Evolutionary conservation across 1,140 invertebrate species (phyloP), one percentile per base, ranked within the genome.

Genomic region (Ceratina japonica): DNA sequence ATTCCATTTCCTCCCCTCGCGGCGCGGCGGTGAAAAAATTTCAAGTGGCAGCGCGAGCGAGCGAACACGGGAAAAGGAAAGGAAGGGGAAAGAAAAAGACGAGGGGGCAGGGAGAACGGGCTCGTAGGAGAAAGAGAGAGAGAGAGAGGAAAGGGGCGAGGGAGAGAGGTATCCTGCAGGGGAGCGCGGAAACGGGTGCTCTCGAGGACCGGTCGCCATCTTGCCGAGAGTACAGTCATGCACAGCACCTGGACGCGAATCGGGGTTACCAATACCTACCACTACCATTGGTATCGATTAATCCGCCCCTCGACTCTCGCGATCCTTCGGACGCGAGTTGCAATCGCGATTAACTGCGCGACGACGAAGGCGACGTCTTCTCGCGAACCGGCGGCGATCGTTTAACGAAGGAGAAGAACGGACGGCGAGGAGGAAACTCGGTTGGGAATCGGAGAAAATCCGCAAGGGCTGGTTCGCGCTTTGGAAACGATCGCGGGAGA

Each of bases 161-260:
- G n/a, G 58, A 75, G 15, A 37, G n/a, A 64, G 52, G 75, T 78
- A 83, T 80, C 81, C 75, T 86, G 81, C 76, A 80, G 84, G 86
- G 87, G 87, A 83, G 87, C 79, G 77, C 80, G 86, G 88, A 89
- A 89, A 87, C 87, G 81, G 84, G 81, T 83, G 88, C 87, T 89
- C 87, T 89, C 84, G 82, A 89, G 88, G 84, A 83, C 82, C 84
- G 72, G 88, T 88, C 89, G 89, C 89, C 89, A 90, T 90, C 89
- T 90, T 90, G 89, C 85, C 80, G 75, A 82, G 78, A 74, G 89
- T 90, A 90, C 89, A 90, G 89, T 90, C 89, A 84, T 78, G 75
- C 80, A 78, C 89, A 89, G 75, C 87, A 87, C 85, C 86, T 88
- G 85, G 86, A 71, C 68, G 80, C 51, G 78, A 83, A 81, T 81